phyloP scores from a whole-genome alignment of 2,797 vertebrate genomes.

The Bucorvus abyssinicus region DNA sequence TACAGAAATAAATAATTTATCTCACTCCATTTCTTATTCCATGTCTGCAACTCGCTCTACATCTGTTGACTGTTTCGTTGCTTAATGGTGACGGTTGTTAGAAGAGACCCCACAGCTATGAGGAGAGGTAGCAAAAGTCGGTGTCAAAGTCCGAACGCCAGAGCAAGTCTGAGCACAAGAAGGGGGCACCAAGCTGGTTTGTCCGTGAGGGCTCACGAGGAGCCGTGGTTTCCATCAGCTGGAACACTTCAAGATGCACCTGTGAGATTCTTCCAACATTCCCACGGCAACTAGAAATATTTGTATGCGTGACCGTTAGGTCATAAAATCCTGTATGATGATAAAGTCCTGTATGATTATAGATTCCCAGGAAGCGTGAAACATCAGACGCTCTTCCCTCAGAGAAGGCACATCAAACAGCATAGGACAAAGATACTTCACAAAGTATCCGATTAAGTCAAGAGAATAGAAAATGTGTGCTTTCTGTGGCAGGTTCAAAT shows the following conservation, averaged over 20 bases:
- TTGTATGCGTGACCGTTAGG: background rate
- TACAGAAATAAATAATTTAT: background rate
- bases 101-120: rapidly evolving
- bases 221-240: background rate
- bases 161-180: background rate
- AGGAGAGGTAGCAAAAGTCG: background rate
- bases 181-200: background rate
- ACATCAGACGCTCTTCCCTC: background rate
- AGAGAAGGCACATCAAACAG: background rate
- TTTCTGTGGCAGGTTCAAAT: background rate
- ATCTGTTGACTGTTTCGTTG: background rate
- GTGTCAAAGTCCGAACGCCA: background rate
- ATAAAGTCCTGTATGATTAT: background rate
- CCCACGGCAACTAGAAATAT: background rate
- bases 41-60: background rate
- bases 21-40: background rate
- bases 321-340: background rate
- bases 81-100: background rate
- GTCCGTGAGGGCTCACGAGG: rapidly evolving
- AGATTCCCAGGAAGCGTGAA: background rate
- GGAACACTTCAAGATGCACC: background rate
- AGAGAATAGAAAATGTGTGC: background rate
- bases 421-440: background rate
- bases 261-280: background rate
- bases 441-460: background rate